Evolutionary conservation across 2,888 invertebrate species (phyloP), one percentile per base, ranked within the genome.

Genomic region (Nudaria mundana): DNA sequence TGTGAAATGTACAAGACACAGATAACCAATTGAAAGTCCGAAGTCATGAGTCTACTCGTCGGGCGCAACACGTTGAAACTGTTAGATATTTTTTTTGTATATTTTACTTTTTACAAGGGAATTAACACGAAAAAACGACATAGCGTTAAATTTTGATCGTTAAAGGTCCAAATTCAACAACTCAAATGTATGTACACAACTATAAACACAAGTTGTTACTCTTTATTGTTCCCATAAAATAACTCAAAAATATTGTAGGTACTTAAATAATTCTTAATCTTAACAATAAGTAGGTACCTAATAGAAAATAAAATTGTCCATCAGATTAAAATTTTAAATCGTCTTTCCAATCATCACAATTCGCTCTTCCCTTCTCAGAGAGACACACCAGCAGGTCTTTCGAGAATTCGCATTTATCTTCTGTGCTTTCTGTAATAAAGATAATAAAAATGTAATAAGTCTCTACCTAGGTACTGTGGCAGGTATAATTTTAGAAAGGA

Each of bases 281-380:
- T 28, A 14, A 14, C n/a, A 8, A 5, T 11, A 25, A 12, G 12
- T 5, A 25, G 5, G 3, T 6, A 5, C 10, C 4, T 23, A 2
- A 29, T 14, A 29, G 13, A 20, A n/a, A n/a, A n/a, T n/a, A n/a
- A n/a, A n/a, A n/a, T n/a, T 14, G 5, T 23, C 14, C 0, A 29
- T 10, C 3, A 20, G 5, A 3, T 13, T 62, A 76, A 51, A 78
- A 73, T 26, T 69, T 65, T 15, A 80, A 48, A 33, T 81, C 76
- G 1, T 91, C 90, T 38, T 92, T 91, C 94, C 94, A 94, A 62
- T 95, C 94, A 12, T 93, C 93, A 61, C 95, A 95, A 66, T 93
- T 93, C 2, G 91, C 88, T 65, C 90, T 88, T n/a, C 93, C 94
- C 61, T 92, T 94, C 46, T 94, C 93, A 0, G 92, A 90, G 57